Evolutionary conservation across 2,113 vertebrate species (phyloP).

Genomic region (Peucedramus taeniatus): DNA sequence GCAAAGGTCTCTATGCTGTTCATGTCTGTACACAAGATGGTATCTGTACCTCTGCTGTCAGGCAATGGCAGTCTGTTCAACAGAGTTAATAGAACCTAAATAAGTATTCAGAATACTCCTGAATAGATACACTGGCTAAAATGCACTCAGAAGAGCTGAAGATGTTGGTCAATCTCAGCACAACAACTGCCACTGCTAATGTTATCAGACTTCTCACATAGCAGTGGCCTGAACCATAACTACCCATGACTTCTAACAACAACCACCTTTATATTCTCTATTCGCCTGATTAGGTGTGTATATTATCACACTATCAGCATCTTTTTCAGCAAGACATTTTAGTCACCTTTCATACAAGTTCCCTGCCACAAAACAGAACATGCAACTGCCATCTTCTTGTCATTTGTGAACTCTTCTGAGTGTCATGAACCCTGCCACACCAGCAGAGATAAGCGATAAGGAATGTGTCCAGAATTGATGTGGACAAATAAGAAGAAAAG

Average conservation of each 20-base stretch:
- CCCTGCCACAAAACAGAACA: not conserved
- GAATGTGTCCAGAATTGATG: not conserved
- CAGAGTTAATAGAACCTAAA: not conserved
- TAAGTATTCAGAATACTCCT: not conserved
- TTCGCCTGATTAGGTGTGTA: fast-evolving
- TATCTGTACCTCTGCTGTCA: not conserved
- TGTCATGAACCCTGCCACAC: not conserved
- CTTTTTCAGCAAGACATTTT: not conserved
- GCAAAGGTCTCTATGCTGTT: not conserved
- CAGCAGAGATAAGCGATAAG: not conserved
- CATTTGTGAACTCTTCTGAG: not conserved
- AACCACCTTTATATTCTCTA: not conserved
- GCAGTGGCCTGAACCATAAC: not conserved
- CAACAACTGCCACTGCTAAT: not conserved
- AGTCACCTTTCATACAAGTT: not conserved
- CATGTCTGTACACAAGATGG: not conserved
- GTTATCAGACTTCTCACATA: not conserved
- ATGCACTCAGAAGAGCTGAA: not conserved
- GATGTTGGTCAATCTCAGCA: not conserved
- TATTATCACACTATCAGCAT: not conserved
- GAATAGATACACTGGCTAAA: not conserved
- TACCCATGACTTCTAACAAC: not conserved
- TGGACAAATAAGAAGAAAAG: not conserved
- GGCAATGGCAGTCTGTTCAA: not conserved
- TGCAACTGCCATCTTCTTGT: not conserved